phyloP scores from a whole-genome alignment of 1,140 invertebrate species.

The Spodoptera frugiperda region DNA sequence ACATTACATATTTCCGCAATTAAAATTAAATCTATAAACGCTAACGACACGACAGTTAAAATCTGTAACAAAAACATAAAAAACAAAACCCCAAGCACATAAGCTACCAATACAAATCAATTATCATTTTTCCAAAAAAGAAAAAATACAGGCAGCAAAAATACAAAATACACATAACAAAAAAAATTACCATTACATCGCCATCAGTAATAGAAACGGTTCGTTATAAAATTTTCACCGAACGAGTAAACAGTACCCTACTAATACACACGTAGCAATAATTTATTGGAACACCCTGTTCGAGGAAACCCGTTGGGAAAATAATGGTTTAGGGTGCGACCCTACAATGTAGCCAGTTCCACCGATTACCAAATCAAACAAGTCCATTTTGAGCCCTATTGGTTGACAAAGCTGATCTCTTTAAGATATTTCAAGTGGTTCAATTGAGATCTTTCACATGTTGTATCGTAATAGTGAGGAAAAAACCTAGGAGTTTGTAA shows the following conservation, averaged over 20 bases:
- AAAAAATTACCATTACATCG: no score
- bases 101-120: no score
- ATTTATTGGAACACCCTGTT: slow-evolving; percentile 40
- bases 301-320: slow-evolving; percentile 32
- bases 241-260: background rate
- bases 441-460: background rate
- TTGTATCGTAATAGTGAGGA: no score
- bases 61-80: no score
- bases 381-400: slow-evolving; percentile 20
- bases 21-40: no score
- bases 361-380: slow-evolving; percentile 45
- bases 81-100: no score
- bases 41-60: no score
- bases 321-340: slow-evolving; percentile 42
- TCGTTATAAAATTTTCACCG: background rate
- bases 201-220: background rate
- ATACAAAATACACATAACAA: no score
- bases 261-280: slow-evolving; percentile 41
- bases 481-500: no score
- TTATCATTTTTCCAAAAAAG: no score
- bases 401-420: slow-evolving; percentile 21
- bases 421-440: slow-evolving; percentile 8
- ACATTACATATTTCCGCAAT: no score
- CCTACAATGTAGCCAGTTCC: background rate
- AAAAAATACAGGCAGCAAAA: no score